Evolutionary conservation across 2,888 invertebrate genomes (phyloP).

Genomic region (Cheilosia urbana): DNA sequence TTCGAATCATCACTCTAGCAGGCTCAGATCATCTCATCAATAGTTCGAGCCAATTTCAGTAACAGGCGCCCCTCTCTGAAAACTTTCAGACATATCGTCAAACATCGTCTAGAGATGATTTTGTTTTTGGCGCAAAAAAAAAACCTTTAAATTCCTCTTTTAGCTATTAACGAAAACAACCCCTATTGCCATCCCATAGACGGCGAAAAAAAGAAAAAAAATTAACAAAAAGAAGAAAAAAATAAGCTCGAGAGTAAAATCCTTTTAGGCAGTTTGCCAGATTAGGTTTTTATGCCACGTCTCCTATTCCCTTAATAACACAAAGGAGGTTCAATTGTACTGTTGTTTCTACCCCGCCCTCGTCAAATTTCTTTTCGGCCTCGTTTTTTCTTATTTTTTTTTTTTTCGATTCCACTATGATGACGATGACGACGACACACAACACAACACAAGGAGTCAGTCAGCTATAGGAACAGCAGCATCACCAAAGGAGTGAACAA

Average conservation of each 20-base stretch:
- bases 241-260: constrained; percentile 57
- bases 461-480: constrained; percentile 4
- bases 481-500: constrained; percentile 22
- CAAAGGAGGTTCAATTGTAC: constrained; percentile 75
- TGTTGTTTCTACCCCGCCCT: constrained; percentile 71
- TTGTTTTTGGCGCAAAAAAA: constrained; percentile 12
- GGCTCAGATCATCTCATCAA: too few relatives aligned
- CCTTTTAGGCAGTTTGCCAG: constrained; percentile 76
- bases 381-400: constrained; percentile 15
- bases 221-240: constrained; percentile 12
- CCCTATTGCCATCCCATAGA: constrained; percentile 13
- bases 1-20: too few relatives aligned
- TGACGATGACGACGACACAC: constrained; percentile 23
- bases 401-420: constrained; percentile 55
- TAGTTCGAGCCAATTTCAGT: too few relatives aligned
- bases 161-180: constrained; percentile 28
- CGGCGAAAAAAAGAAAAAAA: constrained; percentile 1
- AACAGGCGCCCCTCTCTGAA: too few relatives aligned
- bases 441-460: constrained; percentile 37
- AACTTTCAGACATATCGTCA: too few relatives aligned
- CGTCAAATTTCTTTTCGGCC: constrained; percentile 47
- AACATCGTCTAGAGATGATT: too few relatives aligned
- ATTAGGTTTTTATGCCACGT: constrained; percentile 75
- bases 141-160: constrained; percentile 33
- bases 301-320: constrained; percentile 75